These are phyloP conservation scores for Palloptera scutellata DNA, from an alignment of 2,888 invertebrate species.

Conservation along the genomic window DNA sequence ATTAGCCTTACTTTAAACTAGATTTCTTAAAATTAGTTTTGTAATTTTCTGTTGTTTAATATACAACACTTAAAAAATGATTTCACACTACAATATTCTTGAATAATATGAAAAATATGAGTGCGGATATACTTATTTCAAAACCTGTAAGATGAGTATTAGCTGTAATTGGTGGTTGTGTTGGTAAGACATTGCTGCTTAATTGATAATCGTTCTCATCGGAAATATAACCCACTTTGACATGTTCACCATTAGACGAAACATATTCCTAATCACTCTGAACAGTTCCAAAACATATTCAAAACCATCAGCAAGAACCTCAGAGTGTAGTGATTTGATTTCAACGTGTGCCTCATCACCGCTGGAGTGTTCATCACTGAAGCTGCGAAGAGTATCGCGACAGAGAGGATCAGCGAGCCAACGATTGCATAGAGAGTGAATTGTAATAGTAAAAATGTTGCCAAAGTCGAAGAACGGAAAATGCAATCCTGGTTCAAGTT, in stretches of 20 bases:
- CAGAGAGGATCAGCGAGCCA: conserved; percentile 40
- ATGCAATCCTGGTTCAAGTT: too few species aligned
- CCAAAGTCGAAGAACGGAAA: too few species aligned
- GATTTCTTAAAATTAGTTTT: too few species aligned
- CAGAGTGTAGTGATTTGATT: conserved; percentile 34
- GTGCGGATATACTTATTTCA: conserved; percentile 67
- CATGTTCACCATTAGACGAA: conserved; percentile 52
- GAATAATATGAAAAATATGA: too few species aligned
- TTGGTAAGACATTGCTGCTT: conserved; percentile 39
- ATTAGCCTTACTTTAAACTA: too few species aligned
- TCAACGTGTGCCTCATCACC: conserved; percentile 37
- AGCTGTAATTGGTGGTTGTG: conserved; percentile 43
- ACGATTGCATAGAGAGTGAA: conserved; percentile 42
- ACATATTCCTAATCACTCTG: conserved; percentile 49
- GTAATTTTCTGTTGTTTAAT: too few species aligned
- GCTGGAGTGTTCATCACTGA: background rate
- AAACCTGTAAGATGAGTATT: conserved; percentile 41
- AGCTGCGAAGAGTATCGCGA: conserved; percentile 22
- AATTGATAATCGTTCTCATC: conserved; percentile 54
- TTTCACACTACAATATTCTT: too few species aligned
- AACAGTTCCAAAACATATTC: conserved; percentile 41
- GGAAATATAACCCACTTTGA: conserved; percentile 49
- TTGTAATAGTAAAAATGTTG: background rate
- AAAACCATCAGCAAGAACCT: conserved; percentile 53
- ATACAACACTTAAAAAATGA: too few species aligned